Base-by-base conservation (phyloP, 2,797 vertebrate species). In the Heterohyrax brucei region DNA sequence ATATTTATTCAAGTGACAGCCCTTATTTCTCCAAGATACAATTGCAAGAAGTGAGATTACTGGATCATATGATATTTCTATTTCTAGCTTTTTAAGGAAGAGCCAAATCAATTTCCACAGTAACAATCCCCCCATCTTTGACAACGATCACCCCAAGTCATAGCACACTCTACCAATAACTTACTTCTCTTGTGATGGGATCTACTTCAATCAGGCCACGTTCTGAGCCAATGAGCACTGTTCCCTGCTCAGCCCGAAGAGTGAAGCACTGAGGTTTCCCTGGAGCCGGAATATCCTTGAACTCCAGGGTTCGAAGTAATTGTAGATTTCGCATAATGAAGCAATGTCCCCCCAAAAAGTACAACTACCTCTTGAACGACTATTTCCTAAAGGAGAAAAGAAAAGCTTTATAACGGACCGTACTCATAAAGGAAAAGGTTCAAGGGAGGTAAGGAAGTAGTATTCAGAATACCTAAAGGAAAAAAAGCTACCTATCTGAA, bases 271-370 rank as follows among this genome's bases (percentile, higher is more conserved):
- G 99, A 0, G 99, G 99, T 1, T 82, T 97, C 21, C 99, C 99
- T 0, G 66, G 85, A 77, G 94, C 96, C 53, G 94, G 98, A 95
- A 98, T 98, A 83, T 98, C 97, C 0, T 97, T 95, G 95, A 98
- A 98, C 68, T 98, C 96, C 30, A 98, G 95, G 39, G 98, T 96
- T 91, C 96, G 99, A 97, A 99, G 95, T 95, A 99, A 98, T 98
- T 98, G 99, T 85, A 99, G 96, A 96, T 99, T 99, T 97, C 99
- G 98, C 99, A 99, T 99, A 68, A 94, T 97, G 93, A 92, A 95
- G 39, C 4, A 48, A 93, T 59, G 91, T 68, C 93, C 77, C 46
- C 72, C 13, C 80, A 39, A 56, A 89, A 95, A 70, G 26, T 33
- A 83, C 70, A 93, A 78, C 53, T 56, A 72, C 50, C 14, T 5